Conservation (phyloP, 2,113 vertebrate genomes). For the Taurulus bubalis region DNA sequence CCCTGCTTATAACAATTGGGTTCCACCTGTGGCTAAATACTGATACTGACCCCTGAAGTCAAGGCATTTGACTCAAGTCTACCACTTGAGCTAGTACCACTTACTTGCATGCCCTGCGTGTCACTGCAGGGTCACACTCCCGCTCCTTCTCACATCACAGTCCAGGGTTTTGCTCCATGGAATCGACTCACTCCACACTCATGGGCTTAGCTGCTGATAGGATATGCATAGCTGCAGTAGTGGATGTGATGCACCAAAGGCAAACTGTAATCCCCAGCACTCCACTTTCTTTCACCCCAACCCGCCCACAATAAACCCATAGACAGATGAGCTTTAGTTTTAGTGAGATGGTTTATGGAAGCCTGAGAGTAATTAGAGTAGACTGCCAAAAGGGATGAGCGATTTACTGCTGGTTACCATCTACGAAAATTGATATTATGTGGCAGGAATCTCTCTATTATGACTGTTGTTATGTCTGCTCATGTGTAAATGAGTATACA, state of each 20-base stretch:
- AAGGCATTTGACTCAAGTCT: slow-evolving; percentile 27
- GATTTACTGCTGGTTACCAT: slow-evolving; percentile 35
- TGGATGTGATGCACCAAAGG: slow-evolving; percentile 63
- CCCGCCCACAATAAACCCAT: slow-evolving; percentile 49
- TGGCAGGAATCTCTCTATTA: slow-evolving; percentile 21
- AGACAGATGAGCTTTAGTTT: slow-evolving; percentile 70
- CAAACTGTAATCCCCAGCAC: slow-evolving; percentile 62
- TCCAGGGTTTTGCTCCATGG: slow-evolving; percentile 44
- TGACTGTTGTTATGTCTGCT: not conserved
- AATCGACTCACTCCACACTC: slow-evolving; percentile 57
- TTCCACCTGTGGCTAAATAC: not conserved
- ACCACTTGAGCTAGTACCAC: slow-evolving; percentile 12
- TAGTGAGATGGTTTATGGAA: slow-evolving; percentile 48
- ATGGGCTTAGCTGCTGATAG: slow-evolving; percentile 60
- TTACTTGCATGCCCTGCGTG: slow-evolving; percentile 13
- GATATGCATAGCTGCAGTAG: slow-evolving; percentile 56
- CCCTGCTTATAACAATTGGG: not conserved
- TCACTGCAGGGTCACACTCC: slow-evolving; percentile 31
- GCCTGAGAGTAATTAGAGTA: slow-evolving; percentile 61
- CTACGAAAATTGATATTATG: slow-evolving; percentile 33
- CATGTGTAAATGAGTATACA: not conserved
- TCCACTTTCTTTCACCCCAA: slow-evolving; percentile 45
- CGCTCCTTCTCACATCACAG: slow-evolving; percentile 16
- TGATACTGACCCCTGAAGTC: not conserved
- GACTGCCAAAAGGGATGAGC: slow-evolving; percentile 43